Base-by-base conservation (phyloP, 2,797 vertebrate genomes). In the Pipistrellus kuhlii region DNA sequence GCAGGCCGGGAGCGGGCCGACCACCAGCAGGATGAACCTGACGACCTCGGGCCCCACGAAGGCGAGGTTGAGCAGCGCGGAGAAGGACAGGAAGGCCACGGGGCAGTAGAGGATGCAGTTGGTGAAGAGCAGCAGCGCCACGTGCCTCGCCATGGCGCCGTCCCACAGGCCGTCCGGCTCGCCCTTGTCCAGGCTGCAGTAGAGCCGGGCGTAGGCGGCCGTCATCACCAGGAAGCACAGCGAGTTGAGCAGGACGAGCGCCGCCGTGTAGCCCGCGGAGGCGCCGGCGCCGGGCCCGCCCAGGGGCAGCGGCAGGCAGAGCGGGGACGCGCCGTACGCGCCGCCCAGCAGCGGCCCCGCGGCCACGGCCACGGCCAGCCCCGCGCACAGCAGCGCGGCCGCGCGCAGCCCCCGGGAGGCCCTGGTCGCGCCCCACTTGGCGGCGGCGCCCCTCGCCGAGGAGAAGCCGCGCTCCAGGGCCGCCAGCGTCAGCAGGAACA, bases 101-200 rank as follows among this genome's bases (percentile, higher is more conserved):
- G 99, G 99, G 91, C 99, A 99, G 98, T 98, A 99, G 62, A 99
- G 99, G 93, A 99, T 98, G 93, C 99, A 99, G 97, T 99, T 99
- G 53, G 99, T 98, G 97, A 99, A 99, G 91, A 99, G 99, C 48
- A 99, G 95, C 98, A 99, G 98, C 71, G 99, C 99, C 6, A 99
- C 98, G 25, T 99, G 99, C 48, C 99, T 99, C 10, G 99, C 99
- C 98, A 99, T 98, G 25, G 98, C 98, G 27, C 98, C 98, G 93
- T 99, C 99, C 98, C 98, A 99, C 4, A 98, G 76, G 55, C 90
- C 98, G 93, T 98, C 98, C 83, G 98, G 95, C 51, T 98, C 98
- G 48, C 98, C 97, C 96, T 98, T 99, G 27, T 98, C 98, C 95
- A 98, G 92, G 75, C 73, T 98, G 64, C 99, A 99, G 97, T 99